Base-by-base conservation (phyloP, 2,888 invertebrate species). In the Cephus runcator region DNA sequence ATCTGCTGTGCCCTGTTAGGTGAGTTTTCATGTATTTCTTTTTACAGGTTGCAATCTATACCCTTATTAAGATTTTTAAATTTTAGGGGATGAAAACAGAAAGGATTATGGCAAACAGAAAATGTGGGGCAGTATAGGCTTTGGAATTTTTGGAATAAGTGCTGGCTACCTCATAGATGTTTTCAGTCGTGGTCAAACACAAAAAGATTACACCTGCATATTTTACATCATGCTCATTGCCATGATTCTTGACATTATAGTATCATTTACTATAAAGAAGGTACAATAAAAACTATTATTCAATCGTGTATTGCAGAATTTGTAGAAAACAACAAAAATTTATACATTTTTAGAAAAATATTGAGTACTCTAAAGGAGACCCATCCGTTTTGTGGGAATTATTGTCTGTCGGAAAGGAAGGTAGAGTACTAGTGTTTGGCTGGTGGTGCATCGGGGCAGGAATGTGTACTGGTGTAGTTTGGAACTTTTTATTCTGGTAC, bases 401-500 rank as follows among this genome's bases (percentile, higher is more conserved):
- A 36, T 79, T 86, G 79, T 81, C 82, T 23, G 83, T 91, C 11
- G 83, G 81, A 78, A 86, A 82, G 81, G 89, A 91, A 76, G 85
- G 88, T 73, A 85, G 89, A 78, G 87, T 97, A 31, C 89, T 96
- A 11, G 92, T 96, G 1, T 98, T 97, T 89, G 93, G 96, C 78
- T 80, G 96, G 31, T 97, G 97, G 95, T 96, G 97, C 78, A 93
- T 97, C 80, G 93, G 94, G 1, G 95, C 97, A 34, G 98, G 98
- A 0, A 93, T 97, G 83, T 95, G 97, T 85, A 97, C 97, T 0
- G 97, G 96, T 0, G 92, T 97, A 0, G 92, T 97, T 34, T 98
- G 98, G 96, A 95, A 97, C 85, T 98, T 97, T 89, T 92, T 98
- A 0, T 97, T 97, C 88, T 97, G 97, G 96, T 94, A 96, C 83